phyloP scores from a whole-genome alignment of 1,140 invertebrate species.

The Plectrocnemia conspersa region DNA sequence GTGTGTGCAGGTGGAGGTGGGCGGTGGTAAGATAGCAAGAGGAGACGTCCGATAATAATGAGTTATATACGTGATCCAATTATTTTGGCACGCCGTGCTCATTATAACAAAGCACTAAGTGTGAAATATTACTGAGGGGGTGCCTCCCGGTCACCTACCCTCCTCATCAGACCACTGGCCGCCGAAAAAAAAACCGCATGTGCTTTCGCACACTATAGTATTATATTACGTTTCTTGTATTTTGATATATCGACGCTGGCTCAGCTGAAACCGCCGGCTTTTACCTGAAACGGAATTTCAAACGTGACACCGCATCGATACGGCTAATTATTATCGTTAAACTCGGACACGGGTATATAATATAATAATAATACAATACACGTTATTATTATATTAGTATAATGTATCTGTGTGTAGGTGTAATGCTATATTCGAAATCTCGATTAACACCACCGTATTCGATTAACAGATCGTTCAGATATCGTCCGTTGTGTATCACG shows the following conservation, averaged over 20 bases:
- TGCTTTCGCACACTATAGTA: conserved; percentile 9
- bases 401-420: too few relatives aligned
- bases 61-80: conserved; percentile 56
- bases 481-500: too few relatives aligned
- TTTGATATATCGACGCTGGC: conserved; percentile 26
- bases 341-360: too few relatives aligned
- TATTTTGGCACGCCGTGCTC: conserved; percentile 52
- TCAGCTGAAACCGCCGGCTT: too few relatives aligned
- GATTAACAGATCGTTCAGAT: too few relatives aligned
- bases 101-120: conserved; percentile 50
- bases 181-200: conserved; percentile 21
- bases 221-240: conserved; percentile 21
- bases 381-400: too few relatives aligned
- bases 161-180: conserved; percentile 8
- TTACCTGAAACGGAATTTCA: too few relatives aligned
- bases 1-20: conserved; percentile 12
- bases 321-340: too few relatives aligned
- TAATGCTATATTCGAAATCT: too few relatives aligned
- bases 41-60: conserved; percentile 53
- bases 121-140: conserved; percentile 46
- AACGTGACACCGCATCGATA: too few relatives aligned
- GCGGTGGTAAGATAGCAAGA: conserved; percentile 39
- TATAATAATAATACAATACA: too few relatives aligned
- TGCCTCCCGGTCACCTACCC: conserved; percentile 9
- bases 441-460: too few relatives aligned